Evolutionary conservation across 2,888 invertebrate species (phyloP).

Genomic region (Mylabris sibirica): DNA sequence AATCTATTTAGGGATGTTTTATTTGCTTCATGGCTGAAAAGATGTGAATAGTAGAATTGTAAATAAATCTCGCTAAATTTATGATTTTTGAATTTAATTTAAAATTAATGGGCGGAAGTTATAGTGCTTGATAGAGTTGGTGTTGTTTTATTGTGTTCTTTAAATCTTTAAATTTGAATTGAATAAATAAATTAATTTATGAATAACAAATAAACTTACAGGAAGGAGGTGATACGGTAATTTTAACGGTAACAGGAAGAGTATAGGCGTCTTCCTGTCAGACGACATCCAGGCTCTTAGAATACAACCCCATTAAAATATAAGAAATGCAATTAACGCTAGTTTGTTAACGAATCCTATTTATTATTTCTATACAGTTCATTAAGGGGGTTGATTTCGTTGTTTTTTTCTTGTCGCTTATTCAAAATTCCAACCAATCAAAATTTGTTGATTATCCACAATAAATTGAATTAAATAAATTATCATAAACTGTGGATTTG

Average conservation of each 20-base stretch:
- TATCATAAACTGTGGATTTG: background rate
- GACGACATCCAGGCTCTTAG: background rate
- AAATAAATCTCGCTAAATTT: constrained; percentile 12
- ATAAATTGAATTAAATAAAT: background rate
- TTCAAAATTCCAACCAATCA: background rate
- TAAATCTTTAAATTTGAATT: background rate
- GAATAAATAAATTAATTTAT: background rate
- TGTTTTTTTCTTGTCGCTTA: background rate
- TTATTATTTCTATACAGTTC: constrained; percentile 1
- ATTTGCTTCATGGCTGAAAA: background rate
- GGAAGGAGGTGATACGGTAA: background rate
- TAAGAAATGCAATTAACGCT: background rate
- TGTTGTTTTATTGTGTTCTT: no score
- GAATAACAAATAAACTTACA: background rate
- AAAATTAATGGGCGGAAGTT: background rate
- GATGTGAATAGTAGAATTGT: background rate
- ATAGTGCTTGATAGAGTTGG: background rate
- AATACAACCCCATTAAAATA: background rate
- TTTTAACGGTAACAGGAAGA: constrained; percentile 3
- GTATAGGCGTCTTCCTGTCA: background rate
- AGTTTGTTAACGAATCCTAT: background rate
- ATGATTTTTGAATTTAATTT: background rate
- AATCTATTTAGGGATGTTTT: constrained; percentile 25
- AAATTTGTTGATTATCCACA: background rate
- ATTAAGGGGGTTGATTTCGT: background rate